Conservation (phyloP, 2,797 vertebrate species). For the Galaxias olidus region DNA sequence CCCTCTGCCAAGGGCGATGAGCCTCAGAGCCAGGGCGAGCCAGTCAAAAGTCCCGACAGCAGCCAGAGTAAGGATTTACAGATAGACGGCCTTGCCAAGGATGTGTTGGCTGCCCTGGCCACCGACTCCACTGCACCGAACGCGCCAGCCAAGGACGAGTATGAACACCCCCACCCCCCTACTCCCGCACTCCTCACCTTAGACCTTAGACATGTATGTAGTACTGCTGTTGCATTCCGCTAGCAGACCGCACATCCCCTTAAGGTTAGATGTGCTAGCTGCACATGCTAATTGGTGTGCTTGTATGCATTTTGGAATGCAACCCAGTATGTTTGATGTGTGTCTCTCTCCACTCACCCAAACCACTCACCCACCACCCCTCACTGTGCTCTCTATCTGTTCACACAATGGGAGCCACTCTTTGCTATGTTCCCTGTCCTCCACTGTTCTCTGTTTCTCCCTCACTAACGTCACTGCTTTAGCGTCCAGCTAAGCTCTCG, state of each 20-base stretch:
- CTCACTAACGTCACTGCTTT: constrained; percentile 43
- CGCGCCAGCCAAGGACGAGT: constrained; percentile 89
- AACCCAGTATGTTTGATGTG: constrained; percentile 9
- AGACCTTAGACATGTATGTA: constrained; percentile 45
- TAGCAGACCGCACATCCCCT: not conserved
- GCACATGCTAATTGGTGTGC: not conserved
- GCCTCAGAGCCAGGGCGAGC: constrained; percentile 75
- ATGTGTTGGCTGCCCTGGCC: constrained; percentile 81
- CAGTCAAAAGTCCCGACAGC: constrained; percentile 63
- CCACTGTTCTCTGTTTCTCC: not conserved
- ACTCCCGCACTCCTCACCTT: constrained; percentile 65
- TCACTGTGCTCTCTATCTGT: not conserved
- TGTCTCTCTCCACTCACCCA: constrained; percentile 22
- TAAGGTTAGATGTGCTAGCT: not conserved
- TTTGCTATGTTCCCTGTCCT: not conserved
- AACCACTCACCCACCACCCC: not conserved
- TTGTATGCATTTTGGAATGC: constrained; percentile 27
- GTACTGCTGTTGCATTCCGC: constrained; percentile 46
- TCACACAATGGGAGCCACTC: not conserved
- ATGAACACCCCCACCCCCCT: constrained; percentile 78
- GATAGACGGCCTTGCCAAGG: constrained; percentile 89
- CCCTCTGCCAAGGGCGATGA: constrained; percentile 64
- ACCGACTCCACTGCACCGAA: constrained; percentile 78
- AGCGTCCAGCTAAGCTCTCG: constrained; percentile 5
- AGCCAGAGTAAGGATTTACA: constrained; percentile 83